Evolutionary conservation across 1,140 invertebrate species (phyloP).

Genomic region (Habropoda laboriosa): DNA sequence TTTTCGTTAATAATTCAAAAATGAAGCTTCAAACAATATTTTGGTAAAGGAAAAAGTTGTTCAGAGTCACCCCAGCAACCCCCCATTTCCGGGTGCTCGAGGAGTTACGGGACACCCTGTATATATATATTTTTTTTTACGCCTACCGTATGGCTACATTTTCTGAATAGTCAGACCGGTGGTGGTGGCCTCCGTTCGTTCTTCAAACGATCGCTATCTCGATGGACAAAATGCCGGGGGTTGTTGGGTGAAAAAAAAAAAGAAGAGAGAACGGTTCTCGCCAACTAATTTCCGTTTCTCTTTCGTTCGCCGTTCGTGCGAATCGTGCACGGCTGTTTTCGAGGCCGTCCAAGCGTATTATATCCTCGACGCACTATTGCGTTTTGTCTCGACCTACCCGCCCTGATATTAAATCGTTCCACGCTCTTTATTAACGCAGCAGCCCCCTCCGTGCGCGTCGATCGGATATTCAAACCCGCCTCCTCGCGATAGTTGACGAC

Average conservation of each 20-base stretch:
- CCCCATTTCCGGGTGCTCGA: too few relatives aligned
- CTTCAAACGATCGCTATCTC: conserved; percentile 35
- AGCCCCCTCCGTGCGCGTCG: too few relatives aligned
- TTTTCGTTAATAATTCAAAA: too few relatives aligned
- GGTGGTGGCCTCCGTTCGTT: conserved; percentile 23
- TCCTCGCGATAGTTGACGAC: not conserved
- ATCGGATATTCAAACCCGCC: conserved; percentile 15
- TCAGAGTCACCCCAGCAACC: too few relatives aligned
- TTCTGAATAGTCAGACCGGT: too few relatives aligned
- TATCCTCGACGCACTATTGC: conserved; percentile 45
- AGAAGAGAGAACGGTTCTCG: not conserved
- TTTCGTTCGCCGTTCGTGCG: conserved; percentile 38
- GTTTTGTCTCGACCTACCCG: conserved; percentile 8
- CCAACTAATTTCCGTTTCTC: conserved; percentile 63
- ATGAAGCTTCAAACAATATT: too few relatives aligned
- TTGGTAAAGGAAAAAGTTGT: too few relatives aligned
- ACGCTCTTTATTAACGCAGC: not conserved
- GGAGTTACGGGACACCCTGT: too few relatives aligned
- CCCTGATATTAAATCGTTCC: conserved; percentile 37
- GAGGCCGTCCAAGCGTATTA: conserved; percentile 39
- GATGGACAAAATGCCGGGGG: conserved; percentile 17
- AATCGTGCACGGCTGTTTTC: conserved; percentile 44
- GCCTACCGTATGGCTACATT: conserved; percentile 14
- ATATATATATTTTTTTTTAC: too few relatives aligned
- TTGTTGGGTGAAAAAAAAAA: not conserved